Evolutionary conservation across 2,113 vertebrate genomes (phyloP).

Genomic region (Saccopteryx bilineata): DNA sequence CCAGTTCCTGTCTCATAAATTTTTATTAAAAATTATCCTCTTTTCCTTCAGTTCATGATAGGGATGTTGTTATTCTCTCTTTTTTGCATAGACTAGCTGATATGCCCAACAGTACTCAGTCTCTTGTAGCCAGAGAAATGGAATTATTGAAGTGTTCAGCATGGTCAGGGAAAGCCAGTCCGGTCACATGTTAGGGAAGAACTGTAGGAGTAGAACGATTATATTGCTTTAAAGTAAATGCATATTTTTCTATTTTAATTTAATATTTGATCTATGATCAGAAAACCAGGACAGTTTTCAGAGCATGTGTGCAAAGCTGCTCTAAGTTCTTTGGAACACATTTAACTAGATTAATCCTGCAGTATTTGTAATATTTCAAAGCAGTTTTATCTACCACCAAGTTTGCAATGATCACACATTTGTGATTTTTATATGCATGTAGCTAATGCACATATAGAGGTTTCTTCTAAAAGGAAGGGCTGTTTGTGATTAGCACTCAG

Average conservation of each 20-base stretch:
- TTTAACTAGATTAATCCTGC: background rate
- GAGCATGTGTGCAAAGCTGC: background rate
- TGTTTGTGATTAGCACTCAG: background rate
- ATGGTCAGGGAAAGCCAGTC: background rate
- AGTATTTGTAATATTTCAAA: background rate
- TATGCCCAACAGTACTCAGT: background rate
- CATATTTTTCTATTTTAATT: background rate
- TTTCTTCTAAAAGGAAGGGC: background rate
- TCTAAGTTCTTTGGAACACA: background rate
- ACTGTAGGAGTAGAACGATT: background rate
- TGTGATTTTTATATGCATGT: background rate
- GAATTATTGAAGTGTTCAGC: fast-evolving
- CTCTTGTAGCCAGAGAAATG: background rate
- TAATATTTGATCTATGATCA: background rate
- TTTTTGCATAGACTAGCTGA: background rate
- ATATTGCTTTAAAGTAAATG: background rate
- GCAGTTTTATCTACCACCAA: background rate
- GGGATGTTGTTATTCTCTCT: background rate
- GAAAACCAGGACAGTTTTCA: background rate
- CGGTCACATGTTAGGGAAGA: background rate
- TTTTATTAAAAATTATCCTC: background rate
- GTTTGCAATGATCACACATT: background rate
- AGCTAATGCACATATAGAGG: background rate
- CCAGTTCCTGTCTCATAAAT: background rate
- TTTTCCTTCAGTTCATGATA: background rate